phyloP scores from a whole-genome alignment of 2,113 vertebrate species.

The Cynocephalus volans region DNA sequence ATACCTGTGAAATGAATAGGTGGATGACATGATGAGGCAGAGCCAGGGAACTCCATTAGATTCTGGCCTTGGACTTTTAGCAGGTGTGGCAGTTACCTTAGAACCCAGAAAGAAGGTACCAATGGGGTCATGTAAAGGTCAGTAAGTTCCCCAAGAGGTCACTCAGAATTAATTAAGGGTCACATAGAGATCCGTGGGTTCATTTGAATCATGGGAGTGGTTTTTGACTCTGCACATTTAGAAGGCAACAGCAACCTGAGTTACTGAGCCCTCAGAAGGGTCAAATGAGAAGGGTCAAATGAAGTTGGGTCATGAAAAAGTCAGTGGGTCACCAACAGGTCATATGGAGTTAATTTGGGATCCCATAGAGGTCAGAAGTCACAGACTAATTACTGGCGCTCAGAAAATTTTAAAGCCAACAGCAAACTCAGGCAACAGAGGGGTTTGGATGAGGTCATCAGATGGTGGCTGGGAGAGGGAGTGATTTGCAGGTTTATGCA shows the following conservation, averaged over 20 bases:
- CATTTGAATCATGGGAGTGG: not conserved
- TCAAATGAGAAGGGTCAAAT: not conserved
- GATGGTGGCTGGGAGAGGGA: not conserved
- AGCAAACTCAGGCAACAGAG: not conserved
- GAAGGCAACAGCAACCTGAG: not conserved
- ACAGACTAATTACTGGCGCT: conserved; percentile 32
- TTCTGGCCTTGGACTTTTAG: not conserved
- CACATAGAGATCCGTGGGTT: not conserved
- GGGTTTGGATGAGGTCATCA: not conserved
- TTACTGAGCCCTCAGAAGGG: not conserved
- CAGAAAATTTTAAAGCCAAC: conserved; percentile 32
- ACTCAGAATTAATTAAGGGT: not conserved
- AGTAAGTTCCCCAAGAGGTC: not conserved
- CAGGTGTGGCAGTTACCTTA: not conserved
- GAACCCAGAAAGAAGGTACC: conserved; percentile 5
- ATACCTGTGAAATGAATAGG: not conserved
- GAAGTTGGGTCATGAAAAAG: not conserved
- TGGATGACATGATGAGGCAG: not conserved
- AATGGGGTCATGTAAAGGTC: not conserved
- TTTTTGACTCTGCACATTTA: conserved; percentile 53
- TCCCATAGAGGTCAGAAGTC: not conserved
- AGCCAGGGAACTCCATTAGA: not conserved
- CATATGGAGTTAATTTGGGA: not conserved
- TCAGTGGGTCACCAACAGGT: not conserved
- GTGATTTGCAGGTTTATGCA: not conserved